These are phyloP conservation scores for Xestobium rufovillosum DNA, from an alignment of 2,888 invertebrate species.

Conservation along the genomic window DNA sequence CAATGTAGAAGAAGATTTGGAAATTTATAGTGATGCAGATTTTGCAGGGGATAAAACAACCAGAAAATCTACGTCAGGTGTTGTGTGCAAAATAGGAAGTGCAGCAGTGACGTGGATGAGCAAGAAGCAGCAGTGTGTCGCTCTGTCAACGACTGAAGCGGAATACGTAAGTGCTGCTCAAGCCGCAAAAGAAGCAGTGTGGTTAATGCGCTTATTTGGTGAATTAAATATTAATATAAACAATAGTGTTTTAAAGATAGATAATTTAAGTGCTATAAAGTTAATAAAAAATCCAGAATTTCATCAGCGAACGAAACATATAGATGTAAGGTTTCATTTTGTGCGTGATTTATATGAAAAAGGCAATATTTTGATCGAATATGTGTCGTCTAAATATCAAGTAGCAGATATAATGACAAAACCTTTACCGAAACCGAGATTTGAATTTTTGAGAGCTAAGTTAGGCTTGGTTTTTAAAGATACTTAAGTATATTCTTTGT, in stretches of 20 bases:
- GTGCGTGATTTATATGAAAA: conserved; percentile 7
- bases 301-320: too few species aligned
- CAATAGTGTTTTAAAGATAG: conserved; percentile 1
- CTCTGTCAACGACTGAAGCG: conserved; percentile 27
- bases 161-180: conserved; percentile 28
- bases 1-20: conserved; percentile 10
- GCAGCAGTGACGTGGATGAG: conserved; percentile 27
- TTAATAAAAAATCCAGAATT: too few species aligned
- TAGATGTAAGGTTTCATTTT: too few species aligned
- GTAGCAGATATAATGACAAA: conserved; percentile 10
- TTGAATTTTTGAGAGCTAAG: too few species aligned
- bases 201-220: neutral
- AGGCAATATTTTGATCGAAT: conserved; percentile 3
- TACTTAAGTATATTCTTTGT: too few species aligned
- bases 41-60: too few species aligned
- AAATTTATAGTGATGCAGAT: too few species aligned
- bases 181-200: conserved; percentile 12
- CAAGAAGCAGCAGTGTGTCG: conserved; percentile 26
- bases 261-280: too few species aligned
- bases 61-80: conserved; percentile 3
- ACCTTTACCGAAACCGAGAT: conserved; percentile 4
- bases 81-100: conserved; percentile 20
- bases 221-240: neutral
- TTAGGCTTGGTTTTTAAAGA: too few species aligned
- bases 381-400: conserved; percentile 6